Evolutionary conservation across 2,888 invertebrate genomes (phyloP), one percentile per base, ranked within the genome.

Genomic region (Dendrolimus pini): DNA sequence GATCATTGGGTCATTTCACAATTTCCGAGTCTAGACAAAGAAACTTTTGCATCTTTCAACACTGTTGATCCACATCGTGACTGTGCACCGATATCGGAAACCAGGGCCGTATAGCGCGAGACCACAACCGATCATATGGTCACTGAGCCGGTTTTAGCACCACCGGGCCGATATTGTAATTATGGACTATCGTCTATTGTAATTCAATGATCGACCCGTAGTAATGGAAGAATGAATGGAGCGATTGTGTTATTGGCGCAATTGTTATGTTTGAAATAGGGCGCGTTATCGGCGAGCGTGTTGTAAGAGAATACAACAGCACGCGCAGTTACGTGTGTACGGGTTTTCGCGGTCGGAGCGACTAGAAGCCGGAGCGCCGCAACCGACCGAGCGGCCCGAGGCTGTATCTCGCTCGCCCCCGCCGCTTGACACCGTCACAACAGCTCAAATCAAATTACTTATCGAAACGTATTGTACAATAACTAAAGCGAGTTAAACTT

Each of bases 361-460:
- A 89, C 89, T 88, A 79, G 67, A 65, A 61, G 62, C 68, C 64
- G 64, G 69, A 67, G 56, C 54, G 54, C 41, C 41, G 53, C 56
- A 55, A 18, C 18, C 57, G 55, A 12, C 41, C 57, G 60, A 60
- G 65, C 63, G 59, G 41, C 63, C 62, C 59, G 13, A 62, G 52
- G 62, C 58, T 63, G 63, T 65, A 67, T 63, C 69, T 59, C 67
- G 61, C 71, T 71, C 67, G 69, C 70, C 68, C 71, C 81, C 81
- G 77, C 75, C 72, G 71, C 68, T 60, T 73, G 70, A 71, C 74
- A 73, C 66, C 68, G 68, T 68, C 72, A 72, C 71, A 74, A 74
- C 75, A 72, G 60, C 69, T 69, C 68, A 77, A 84, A 87, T 82
- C 84, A 78, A 80, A 83, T 85, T 80, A 82, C 79, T 83, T 87